Conservation (phyloP, 2,888 invertebrate genomes). For the Ophraella communa region DNA sequence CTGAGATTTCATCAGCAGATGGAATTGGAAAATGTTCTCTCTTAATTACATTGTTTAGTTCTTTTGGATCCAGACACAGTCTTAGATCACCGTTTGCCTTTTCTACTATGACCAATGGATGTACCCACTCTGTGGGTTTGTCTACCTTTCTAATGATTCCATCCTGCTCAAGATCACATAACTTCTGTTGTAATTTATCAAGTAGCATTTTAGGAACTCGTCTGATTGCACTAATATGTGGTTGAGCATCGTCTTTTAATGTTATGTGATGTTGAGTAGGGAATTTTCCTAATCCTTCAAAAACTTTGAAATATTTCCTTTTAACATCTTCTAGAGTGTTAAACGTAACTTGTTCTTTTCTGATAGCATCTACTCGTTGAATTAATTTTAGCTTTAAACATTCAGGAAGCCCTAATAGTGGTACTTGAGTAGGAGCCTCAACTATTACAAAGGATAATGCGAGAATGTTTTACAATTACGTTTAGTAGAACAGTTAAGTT, state of each 20-base stretch:
- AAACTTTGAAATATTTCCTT: background rate
- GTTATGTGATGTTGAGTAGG: background rate
- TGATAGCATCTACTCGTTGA: too few species aligned
- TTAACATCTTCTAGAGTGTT: too few species aligned
- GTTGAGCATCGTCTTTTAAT: background rate
- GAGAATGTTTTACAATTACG: too few species aligned
- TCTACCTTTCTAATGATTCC: background rate
- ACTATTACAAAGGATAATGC: too few species aligned
- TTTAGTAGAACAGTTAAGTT: too few species aligned
- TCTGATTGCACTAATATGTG: background rate
- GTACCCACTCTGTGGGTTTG: slow-evolving; percentile 19
- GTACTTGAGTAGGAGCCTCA: too few species aligned
- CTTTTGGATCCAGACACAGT: slow-evolving; percentile 23
- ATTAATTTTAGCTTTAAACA: too few species aligned
- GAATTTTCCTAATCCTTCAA: background rate
- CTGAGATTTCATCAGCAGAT: slow-evolving; percentile 22
- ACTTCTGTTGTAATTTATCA: background rate
- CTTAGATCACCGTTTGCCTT: slow-evolving; percentile 28
- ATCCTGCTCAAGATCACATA: background rate
- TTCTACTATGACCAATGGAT: slow-evolving; percentile 30
- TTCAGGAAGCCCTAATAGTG: too few species aligned
- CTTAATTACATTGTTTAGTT: slow-evolving; percentile 25
- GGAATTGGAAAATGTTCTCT: slow-evolving; percentile 25
- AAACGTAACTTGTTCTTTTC: too few species aligned
- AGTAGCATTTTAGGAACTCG: background rate